Base-by-base conservation (phyloP, 2,113 vertebrate genomes). In the Varanus salvator region DNA sequence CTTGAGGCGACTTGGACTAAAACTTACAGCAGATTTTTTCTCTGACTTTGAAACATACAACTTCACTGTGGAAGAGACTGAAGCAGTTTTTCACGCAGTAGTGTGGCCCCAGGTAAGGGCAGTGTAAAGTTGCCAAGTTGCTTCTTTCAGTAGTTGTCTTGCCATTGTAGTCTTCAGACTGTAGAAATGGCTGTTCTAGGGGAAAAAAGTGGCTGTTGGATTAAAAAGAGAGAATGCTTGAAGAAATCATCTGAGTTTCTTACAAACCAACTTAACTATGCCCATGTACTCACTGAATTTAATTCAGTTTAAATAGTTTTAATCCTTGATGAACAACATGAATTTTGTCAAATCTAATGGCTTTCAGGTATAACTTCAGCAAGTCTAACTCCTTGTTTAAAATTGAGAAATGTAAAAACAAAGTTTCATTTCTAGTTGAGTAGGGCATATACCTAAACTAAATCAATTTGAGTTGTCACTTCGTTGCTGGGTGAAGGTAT, bases 91-190 rank as follows among this genome's bases (percentile, higher is more conserved):
- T 91, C 95, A 97, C 80, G 98, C 98, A n/a, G 97, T 97, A 6
- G 96, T 99, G 25, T 99, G 98, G 99, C 98, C 98, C 93, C 98
- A 99, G 98, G 99, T 99, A 95, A 96, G 11, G 74, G 74, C 31
- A 64, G 80, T 57, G 52, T 71, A 34, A 31, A 31, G 9, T 27
- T 29, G 29, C 71, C 60, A 21, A 80, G 3, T 17, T n/a, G 25
- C 80, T 69, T 9, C 34, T 85, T 1, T 84, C 90, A 85, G 91
- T 89, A 29, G 4, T 76, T 68, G 21, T 27, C 38, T 14, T 0
- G 48, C 8, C 66, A 38, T 29, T 3, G 8, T 82, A 21, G 54
- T 25, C 1, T 80, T 12, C 64, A 80, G 6, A 74, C 84, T 44
- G 66, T 8, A 34, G 14, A 69, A 48, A 21, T 82, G 27, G 5